Percentiles rank a stretch among this genome's conserved stretches.
Evolutionary conservation across 2,797 vertebrate genomes (phyloP).

Genomic region (Eulemur rubriventer): DNA sequence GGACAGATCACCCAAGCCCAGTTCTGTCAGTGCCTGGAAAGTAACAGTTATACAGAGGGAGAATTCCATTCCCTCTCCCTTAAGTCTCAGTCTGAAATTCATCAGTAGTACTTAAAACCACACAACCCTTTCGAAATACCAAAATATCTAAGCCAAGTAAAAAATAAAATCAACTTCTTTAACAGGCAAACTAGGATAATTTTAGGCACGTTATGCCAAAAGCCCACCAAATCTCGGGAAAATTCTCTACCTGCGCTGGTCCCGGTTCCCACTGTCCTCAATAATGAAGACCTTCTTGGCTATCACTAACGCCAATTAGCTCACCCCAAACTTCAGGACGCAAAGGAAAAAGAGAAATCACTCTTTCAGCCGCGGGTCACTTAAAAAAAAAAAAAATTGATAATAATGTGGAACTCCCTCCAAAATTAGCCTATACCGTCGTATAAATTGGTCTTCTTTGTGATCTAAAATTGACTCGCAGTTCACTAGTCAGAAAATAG

Average conservation of each 20-base stretch:
- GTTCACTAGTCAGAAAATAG: conserved; percentile 89
- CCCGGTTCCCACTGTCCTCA: not conserved
- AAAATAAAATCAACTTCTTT: not conserved
- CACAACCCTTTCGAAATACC: not conserved
- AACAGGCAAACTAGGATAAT: not conserved
- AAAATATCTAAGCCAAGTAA: not conserved
- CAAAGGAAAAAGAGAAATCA: conserved; percentile 43
- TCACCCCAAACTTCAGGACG: conserved; percentile 72
- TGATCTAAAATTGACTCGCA: conserved; percentile 91
- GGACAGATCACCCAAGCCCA: not conserved
- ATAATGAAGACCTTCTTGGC: conserved; percentile 62
- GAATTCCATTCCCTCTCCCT: not conserved
- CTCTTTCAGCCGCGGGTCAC: conserved; percentile 75
- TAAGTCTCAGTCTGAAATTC: not conserved
- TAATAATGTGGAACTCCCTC: conserved; percentile 83
- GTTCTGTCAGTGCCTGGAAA: not conserved
- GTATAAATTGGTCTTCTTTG: conserved; percentile 90
- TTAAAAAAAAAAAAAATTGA: conserved; percentile 44
- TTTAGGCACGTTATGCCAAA: not conserved
- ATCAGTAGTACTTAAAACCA: not conserved
- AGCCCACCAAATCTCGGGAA: not conserved
- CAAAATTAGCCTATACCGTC: conserved; percentile 87
- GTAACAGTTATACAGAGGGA: not conserved
- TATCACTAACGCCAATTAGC: conserved; percentile 68
- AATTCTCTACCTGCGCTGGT: not conserved